Percentiles rank a stretch among this genome's conserved stretches.
Conservation (phyloP, 2,888 invertebrate genomes). For the Toxonevra muliebris region DNA sequence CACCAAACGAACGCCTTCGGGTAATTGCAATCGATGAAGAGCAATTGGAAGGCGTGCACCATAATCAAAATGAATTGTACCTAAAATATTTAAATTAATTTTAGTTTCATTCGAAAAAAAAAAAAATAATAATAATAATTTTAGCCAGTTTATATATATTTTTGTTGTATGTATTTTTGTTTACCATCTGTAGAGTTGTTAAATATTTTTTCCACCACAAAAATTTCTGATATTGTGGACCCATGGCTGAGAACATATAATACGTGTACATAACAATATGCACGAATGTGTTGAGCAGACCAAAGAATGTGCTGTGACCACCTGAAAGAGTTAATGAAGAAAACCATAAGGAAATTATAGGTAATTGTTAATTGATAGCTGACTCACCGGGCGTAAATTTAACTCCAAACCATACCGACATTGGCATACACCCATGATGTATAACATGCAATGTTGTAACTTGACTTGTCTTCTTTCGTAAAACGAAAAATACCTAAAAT, state of each 20-base stretch:
- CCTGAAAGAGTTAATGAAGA: slow-evolving; percentile 66
- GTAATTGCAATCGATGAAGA: slow-evolving; percentile 92
- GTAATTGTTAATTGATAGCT: neutral
- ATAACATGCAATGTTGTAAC: slow-evolving; percentile 94
- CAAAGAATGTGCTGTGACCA: slow-evolving; percentile 96
- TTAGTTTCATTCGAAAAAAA: slow-evolving; percentile 32
- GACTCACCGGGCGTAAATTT: slow-evolving; percentile 88
- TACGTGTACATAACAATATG: slow-evolving; percentile 97
- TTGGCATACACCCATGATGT: slow-evolving; percentile 97
- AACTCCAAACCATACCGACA: slow-evolving; percentile 97
- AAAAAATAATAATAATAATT: no score
- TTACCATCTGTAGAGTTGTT: slow-evolving; percentile 90
- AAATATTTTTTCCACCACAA: slow-evolving; percentile 97
- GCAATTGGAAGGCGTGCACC: slow-evolving; percentile 90
- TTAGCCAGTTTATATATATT: neutral
- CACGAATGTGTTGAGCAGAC: slow-evolving; percentile 94
- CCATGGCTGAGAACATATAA: slow-evolving; percentile 90
- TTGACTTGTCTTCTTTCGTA: slow-evolving; percentile 93
- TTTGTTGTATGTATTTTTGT: neutral
- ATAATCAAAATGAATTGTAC: slow-evolving; percentile 90
- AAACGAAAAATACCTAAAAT: slow-evolving; percentile 87
- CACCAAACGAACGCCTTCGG: slow-evolving; percentile 94
- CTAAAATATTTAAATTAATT: slow-evolving; percentile 64
- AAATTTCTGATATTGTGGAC: slow-evolving; percentile 84
- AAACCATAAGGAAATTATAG: no score